Evolutionary conservation across 1,140 invertebrate genomes (phyloP).

Genomic region (Mylabris phalerata): DNA sequence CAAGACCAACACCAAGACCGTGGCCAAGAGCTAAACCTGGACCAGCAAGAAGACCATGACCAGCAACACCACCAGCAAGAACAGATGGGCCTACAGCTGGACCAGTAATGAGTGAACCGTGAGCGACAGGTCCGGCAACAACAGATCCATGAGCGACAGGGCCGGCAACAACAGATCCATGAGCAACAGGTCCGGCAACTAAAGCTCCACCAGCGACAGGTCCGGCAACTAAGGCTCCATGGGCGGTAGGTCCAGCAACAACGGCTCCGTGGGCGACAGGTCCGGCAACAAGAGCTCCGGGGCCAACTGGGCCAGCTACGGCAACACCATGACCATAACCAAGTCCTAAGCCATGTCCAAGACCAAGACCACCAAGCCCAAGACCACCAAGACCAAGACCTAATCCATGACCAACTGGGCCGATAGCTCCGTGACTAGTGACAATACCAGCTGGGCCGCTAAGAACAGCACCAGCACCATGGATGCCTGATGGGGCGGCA

Average conservation of each 20-base stretch:
- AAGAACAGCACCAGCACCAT: constrained; percentile 1
- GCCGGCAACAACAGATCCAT: constrained; percentile 2
- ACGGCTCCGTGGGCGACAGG: neutral
- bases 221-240: constrained; percentile 3
- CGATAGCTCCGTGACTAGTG: constrained; percentile 6
- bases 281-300: constrained; percentile 9
- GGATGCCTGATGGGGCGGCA: constrained; percentile 14
- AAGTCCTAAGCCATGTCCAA: constrained; percentile 4
- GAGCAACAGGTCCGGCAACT: neutral
- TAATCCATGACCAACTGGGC: constrained; percentile 1
- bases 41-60: constrained; percentile 16
- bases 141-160: neutral
- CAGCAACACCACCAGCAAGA: neutral
- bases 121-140: neutral
- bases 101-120: neutral
- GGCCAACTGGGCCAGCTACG: neutral
- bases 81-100: constrained; percentile 6
- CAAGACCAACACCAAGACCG: constrained; percentile 3
- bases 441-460: constrained; percentile 3
- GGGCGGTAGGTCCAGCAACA: neutral
- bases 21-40: constrained; percentile 21
- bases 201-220: neutral
- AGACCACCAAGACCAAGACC: neutral
- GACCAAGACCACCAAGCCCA: neutral
- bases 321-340: neutral